Percentiles rank a stretch among this genome's conserved stretches.
phyloP scores from a whole-genome alignment of 2,888 invertebrate genomes.

The Conus canariensis region DNA sequence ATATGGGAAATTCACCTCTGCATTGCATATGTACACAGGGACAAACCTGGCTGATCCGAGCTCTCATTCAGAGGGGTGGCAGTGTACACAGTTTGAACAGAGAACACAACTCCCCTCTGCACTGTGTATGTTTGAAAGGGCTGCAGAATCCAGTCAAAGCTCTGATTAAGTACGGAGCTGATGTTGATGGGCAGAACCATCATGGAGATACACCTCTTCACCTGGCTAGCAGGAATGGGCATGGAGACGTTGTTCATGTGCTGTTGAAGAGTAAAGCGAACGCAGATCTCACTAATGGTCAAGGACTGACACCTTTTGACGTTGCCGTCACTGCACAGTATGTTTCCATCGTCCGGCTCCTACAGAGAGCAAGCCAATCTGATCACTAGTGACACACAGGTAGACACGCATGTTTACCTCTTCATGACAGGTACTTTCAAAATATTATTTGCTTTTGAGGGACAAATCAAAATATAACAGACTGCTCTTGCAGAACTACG shows the following conservation, averaged over 20 bases:
- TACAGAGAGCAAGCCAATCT: neutral
- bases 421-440: too few relatives aligned
- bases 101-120: neutral
- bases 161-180: neutral
- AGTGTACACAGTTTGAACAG: neutral
- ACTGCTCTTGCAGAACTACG: too few relatives aligned
- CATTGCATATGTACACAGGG: neutral
- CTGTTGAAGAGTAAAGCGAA: neutral
- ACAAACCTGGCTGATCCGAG: neutral
- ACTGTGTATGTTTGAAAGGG: neutral
- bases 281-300: neutral
- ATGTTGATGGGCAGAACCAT: neutral
- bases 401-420: too few relatives aligned
- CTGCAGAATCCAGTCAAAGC: conserved; percentile 13
- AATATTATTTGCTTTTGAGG: too few relatives aligned
- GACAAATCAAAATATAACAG: too few relatives aligned
- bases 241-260: neutral
- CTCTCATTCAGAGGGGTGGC: neutral
- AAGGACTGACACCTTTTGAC: neutral
- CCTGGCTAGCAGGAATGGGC: neutral
- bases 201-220: neutral
- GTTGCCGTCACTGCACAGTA: neutral
- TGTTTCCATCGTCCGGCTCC: neutral
- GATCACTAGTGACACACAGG: too few relatives aligned
- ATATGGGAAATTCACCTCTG: neutral